Conservation (phyloP, 2,797 vertebrate genomes). For the Basileuterus tristriatus region DNA sequence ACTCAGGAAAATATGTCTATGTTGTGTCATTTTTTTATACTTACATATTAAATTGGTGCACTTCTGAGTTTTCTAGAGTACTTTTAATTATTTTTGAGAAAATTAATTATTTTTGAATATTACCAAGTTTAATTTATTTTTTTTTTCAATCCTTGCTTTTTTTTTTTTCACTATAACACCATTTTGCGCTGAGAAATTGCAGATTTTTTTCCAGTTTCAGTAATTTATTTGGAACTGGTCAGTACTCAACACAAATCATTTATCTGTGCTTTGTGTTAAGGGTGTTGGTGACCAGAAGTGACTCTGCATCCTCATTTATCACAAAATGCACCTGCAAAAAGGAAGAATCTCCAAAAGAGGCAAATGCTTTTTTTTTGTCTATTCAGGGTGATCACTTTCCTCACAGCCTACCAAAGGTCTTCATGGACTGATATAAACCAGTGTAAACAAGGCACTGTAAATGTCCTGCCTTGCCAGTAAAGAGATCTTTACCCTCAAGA, state of each 20-base stretch:
- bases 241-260: neutral
- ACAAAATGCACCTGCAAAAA: neutral
- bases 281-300: neutral
- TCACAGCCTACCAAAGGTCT: neutral
- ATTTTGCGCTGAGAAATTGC: neutral
- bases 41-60: neutral
- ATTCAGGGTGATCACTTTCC: neutral
- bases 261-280: neutral
- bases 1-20: neutral
- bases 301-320: neutral
- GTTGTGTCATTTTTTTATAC: neutral
- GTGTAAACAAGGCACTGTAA: neutral
- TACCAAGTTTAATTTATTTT: neutral
- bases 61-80: neutral
- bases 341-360: neutral
- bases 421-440: neutral
- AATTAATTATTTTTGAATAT: neutral
- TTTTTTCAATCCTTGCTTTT: neutral
- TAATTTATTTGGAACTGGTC: neutral
- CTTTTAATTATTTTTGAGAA: neutral
- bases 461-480: neutral
- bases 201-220: neutral
- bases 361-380: neutral
- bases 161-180: neutral
- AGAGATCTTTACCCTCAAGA: neutral